Base-by-base conservation (phyloP, 1,140 invertebrate species). In the Spodoptera litura region DNA sequence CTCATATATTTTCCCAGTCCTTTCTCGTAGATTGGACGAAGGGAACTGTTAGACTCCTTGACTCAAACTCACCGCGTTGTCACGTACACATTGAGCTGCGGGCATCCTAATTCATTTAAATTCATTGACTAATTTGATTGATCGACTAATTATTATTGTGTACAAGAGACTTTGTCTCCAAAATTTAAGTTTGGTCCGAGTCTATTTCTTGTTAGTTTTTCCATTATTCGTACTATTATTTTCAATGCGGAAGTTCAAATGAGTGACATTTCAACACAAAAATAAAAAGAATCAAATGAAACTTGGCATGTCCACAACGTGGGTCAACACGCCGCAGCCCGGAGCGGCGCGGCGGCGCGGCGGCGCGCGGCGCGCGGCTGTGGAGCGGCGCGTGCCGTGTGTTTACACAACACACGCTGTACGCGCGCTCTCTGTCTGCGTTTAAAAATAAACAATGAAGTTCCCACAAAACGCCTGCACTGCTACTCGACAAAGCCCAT, bases 401-500 rank as follows among this genome's bases (percentile, higher is more conserved):
- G 49, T 64, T 64, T 64, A 44, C 31, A 35, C 27, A 61, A 35
- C 58, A 35, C 27, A 35, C 61, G 35, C 12, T 49, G 61, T 10
- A 2, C 31, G 6, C 4, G 11, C 35, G 38, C 38, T 20, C 4
- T 44, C 51, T 68, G 51, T 52, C 25, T 44, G 27, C 25, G 66
- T 6, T 11, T 70, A 12, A 52, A 53, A 27, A 70, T 70, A 70
- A 70, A 70, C 66, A 53, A 64, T 49, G 5, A 44, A 6, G 49
- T 52, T 70, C 66, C 49, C 66, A 70, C 49, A 13, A 25, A n/a
- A 52, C 59, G 38, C 5, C 66, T 49, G 62, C 62, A 20, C 62
- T 20, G 49, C 5, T 31, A 6, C 66, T 49, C 66, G 25, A 70
- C 66, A 70, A 70, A 70, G 49, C 66, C 12, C 66, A 31, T 70